Evolutionary conservation across 2,888 invertebrate genomes (phyloP), one percentile per base, ranked within the genome.

Genomic region (Drosophila prolongata): DNA sequence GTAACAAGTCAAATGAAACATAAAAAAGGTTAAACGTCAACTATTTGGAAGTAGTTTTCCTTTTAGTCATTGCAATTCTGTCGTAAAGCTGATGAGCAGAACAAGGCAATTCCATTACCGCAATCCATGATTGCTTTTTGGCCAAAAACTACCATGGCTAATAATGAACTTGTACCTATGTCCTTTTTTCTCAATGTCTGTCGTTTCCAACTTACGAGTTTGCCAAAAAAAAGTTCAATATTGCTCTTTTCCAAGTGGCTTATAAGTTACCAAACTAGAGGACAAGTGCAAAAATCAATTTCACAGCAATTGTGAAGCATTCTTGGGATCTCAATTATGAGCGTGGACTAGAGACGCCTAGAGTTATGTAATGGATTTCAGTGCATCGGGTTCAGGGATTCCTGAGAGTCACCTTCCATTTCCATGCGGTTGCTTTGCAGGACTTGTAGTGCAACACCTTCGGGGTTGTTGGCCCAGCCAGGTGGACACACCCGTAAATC

Each of bases 401-500:
- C 16, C 34, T 13, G 37, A 46, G 14, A 16, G 46, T 52, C 58
- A 66, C 46, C 55, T 67, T 50, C 27, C 66, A 35, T 52, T 67
- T 44, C 19, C 66, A 35, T 52, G 42, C 30, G 30, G 42, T 34
- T 44, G 49, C 24, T 10, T 30, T 35, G 14, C 47, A 53, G 35
- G 30, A 50, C 54, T 16, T 35, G 35, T 11, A 35, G 10, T 47
- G 66, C 65, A 64, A 42, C 65, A 65, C 65, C 66, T 66, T 65
- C 66, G 37, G 65, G 66, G 54, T 65, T 72, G 57, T 62, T 35
- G 50, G 67, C 47, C 61, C 74, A 75, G 40, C 60, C 65, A 62
- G 68, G 68, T 74, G 61, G 40, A 62, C 70, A 52, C 38, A 62
- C 71, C 80, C 87, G 78, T 89, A 89, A 89, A 85, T 85, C 84